These are phyloP conservation scores for Tyrophagus putrescentiae DNA, from an alignment of 1,140 invertebrate genomes.

Conservation along the genomic window DNA sequence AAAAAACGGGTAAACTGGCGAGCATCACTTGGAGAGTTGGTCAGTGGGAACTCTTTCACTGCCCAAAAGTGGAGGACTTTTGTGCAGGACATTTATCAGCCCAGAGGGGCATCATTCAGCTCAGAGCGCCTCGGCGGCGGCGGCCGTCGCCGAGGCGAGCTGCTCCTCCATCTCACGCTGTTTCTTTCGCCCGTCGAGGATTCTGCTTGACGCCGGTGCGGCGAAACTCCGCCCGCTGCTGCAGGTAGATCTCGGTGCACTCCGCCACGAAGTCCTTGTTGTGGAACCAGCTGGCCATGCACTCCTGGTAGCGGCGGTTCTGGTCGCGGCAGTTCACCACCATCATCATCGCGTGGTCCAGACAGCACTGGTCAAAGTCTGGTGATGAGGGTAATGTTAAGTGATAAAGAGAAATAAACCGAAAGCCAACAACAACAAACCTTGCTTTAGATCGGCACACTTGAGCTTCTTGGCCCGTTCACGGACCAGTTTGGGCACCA, in stretches of 20 bases:
- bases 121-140: too few species aligned
- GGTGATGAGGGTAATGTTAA: slow-evolving; percentile 30
- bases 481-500: slow-evolving; percentile 69
- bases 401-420: neutral
- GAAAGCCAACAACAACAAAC: slow-evolving; percentile 28
- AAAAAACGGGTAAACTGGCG: too few species aligned
- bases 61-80: too few species aligned
- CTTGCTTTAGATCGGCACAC: slow-evolving; percentile 51
- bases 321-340: slow-evolving; percentile 61
- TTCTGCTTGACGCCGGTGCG: slow-evolving; percentile 53
- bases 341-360: neutral
- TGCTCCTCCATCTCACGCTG: neutral
- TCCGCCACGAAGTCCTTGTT: slow-evolving; percentile 54
- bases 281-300: slow-evolving; percentile 30
- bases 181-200: slow-evolving; percentile 31
- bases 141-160: too few species aligned
- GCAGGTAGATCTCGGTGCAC: slow-evolving; percentile 61
- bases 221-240: slow-evolving; percentile 61
- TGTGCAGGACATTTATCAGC: too few species aligned
- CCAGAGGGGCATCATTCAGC: too few species aligned
- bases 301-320: slow-evolving; percentile 49
- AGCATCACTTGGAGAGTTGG: too few species aligned
- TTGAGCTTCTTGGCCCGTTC: slow-evolving; percentile 58
- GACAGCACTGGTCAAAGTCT: slow-evolving; percentile 17
- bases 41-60: too few species aligned